Conservation (phyloP, 2,888 invertebrate genomes). For the Conomelus anceps region DNA sequence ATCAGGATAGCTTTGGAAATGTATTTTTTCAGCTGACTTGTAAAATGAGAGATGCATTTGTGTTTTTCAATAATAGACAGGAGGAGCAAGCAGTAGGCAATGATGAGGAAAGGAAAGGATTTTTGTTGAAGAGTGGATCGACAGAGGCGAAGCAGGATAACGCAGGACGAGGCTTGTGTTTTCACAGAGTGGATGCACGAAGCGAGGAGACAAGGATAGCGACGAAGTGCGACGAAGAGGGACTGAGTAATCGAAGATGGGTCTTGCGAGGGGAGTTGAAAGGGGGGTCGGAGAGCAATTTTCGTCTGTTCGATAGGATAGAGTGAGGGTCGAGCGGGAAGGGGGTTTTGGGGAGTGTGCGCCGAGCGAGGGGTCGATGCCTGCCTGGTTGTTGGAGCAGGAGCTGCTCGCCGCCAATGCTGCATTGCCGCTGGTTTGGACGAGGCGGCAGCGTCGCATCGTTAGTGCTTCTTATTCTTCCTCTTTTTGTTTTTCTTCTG, state of each 20-base stretch:
- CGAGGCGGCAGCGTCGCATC: neutral
- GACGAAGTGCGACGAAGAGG: neutral
- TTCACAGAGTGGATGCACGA: no score
- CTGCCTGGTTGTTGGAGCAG: neutral
- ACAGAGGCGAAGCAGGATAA: neutral
- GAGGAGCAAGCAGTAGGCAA: neutral
- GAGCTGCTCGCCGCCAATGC: neutral
- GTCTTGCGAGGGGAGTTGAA: neutral
- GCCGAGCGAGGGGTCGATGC: neutral
- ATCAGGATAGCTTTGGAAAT: no score
- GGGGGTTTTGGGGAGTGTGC: neutral
- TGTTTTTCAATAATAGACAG: neutral
- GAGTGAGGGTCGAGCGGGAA: no score
- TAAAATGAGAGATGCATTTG: neutral
- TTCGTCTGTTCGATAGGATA: neutral
- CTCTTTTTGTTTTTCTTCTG: neutral
- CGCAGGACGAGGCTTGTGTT: no score
- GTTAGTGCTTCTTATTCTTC: neutral
- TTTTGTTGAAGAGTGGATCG: neutral
- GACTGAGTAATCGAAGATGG: neutral
- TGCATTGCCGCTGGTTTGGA: neutral
- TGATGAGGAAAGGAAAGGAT: neutral
- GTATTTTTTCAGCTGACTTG: no score
- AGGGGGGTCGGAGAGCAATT: neutral
- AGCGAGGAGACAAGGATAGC: neutral